Evolutionary conservation across 2,113 vertebrate species (phyloP), one percentile per base, ranked within the genome.

Genomic region (Sarotherodon lohbergeri): DNA sequence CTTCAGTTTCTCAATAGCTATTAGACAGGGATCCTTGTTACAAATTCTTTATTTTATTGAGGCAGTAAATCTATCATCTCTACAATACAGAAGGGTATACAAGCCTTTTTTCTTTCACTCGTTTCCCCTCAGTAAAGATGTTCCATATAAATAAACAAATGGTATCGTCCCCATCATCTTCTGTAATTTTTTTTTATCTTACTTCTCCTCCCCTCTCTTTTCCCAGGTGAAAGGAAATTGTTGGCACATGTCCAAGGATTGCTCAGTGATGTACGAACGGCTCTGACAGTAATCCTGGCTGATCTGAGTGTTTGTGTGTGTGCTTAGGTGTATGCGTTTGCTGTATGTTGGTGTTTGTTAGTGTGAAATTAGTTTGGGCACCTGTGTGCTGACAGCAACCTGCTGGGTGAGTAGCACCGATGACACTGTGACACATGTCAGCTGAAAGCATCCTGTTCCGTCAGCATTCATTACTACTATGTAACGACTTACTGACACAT

Each of bases 11-110:
- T 93, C 93, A 88, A 88, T 63, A 71, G 89, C 92, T 86, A 86
- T 94, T 92, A 92, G 90, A 92, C 68, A 90, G 88, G 80, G 76
- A 89, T 88, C 82, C 90, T 90, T 78, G 89, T 90, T 92, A 94
- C 93, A 95, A 94, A 95, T 95, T 95, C 91, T 96, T 94, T 84
- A 85, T 95, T 96, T 96, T 96, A 96, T 96, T 93, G 93, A 78
- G 66, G 81, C 87, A 91, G 88, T 97, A 95, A 96, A 96, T 96
- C 95, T 91, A 71, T 96, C 95, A 95, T 92, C 91, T 92, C 56
- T 9, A 59, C 88, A 80, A 73, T 82, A 91, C 90, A 87, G 87
- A 90, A 88, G 73, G 61, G 54, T 87, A 93, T 63, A 91, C 48
- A 80, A 71, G 22, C 19, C 54, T 83, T 88, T 82, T 86, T 48